Base-by-base conservation (phyloP, 1,140 invertebrate species). In the Stenopsyche tienmushanensis region DNA sequence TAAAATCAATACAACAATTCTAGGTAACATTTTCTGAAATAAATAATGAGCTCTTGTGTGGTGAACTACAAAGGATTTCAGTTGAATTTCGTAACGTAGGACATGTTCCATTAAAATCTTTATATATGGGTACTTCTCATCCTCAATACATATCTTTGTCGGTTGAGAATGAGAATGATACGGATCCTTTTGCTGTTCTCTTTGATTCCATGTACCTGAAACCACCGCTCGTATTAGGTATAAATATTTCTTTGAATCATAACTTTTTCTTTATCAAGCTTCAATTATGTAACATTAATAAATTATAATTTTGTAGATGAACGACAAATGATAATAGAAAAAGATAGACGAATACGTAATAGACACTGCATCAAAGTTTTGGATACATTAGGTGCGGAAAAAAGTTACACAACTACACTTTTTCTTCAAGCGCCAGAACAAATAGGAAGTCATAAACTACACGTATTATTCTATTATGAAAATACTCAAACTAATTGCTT, bases 381-480 rank as follows among this genome's bases (percentile, higher is more conserved):
- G 74, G 72, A 75, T 65, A 65, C 65, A 17, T 75, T 89, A 17
- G 74, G 80, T n/a, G 79, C 85, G 2, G 83, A 83, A 1, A 75
- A 83, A 59, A 78, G 72, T 9, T 74, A 83, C 25, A 79, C 75
- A 26, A 74, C 84, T 53, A 78, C 80, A 18, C 75, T 89, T 53
- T 89, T 86, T 86, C 75, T 90, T 10, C 80, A 83, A 65, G 87
- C 86, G 0, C 84, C 86, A 9, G 78, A 83, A 57, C 75, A 78
- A 26, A 82, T 83, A 34, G 87, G 86, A n/a, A 78, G 78, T 24
- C 83, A 86, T 71, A 74, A 78, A 21, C 72, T 89, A 39, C 82
- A 89, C 73, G 76, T 89, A 62, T 75, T 90, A 55, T 88, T 89
- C 73, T 90, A 89, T 74, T 90, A 90, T 74, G 86, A 89, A 75